Conservation (phyloP, 2,888 invertebrate genomes). For the Caenorhabditis becei region DNA sequence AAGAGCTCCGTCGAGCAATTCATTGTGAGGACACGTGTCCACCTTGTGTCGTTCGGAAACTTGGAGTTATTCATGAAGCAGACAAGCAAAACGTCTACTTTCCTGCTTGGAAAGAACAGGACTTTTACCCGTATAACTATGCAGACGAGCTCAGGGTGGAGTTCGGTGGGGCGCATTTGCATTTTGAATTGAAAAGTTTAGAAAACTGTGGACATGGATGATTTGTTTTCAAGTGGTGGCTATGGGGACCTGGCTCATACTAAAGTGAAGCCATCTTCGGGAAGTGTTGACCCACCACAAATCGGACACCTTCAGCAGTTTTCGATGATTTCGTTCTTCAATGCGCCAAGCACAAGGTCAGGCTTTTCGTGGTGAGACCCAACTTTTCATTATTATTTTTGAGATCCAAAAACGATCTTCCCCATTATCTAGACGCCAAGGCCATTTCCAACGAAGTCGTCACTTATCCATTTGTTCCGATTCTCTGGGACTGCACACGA, state of each 20-base stretch:
- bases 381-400: too few species aligned
- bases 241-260: conserved; percentile 26
- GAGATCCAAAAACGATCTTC: too few species aligned
- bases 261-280: not conserved
- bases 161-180: too few species aligned
- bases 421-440: not conserved
- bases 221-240: conserved; percentile 31
- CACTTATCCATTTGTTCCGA: conserved; percentile 24
- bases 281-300: not conserved
- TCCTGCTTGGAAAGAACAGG: conserved; percentile 23
- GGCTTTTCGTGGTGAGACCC: too few species aligned
- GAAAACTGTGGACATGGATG: conserved; percentile 23
- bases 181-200: too few species aligned
- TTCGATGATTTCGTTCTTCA: conserved; percentile 15
- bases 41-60: conserved; percentile 24
- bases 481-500: conserved; percentile 39
- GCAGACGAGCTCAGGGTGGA: conserved; percentile 11
- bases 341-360: conserved; percentile 15
- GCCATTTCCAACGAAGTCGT: conserved; percentile 20
- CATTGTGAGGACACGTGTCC: not conserved
- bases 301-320: conserved; percentile 44
- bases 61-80: not conserved
- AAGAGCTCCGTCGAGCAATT: conserved; percentile 18
- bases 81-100: not conserved
- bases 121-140: conserved; percentile 35